A percentile compares a stretch with the other conserved stretches of the same genome.
Conservation (phyloP, 2,797 vertebrate species). For the Fundulus diaphanus region DNA sequence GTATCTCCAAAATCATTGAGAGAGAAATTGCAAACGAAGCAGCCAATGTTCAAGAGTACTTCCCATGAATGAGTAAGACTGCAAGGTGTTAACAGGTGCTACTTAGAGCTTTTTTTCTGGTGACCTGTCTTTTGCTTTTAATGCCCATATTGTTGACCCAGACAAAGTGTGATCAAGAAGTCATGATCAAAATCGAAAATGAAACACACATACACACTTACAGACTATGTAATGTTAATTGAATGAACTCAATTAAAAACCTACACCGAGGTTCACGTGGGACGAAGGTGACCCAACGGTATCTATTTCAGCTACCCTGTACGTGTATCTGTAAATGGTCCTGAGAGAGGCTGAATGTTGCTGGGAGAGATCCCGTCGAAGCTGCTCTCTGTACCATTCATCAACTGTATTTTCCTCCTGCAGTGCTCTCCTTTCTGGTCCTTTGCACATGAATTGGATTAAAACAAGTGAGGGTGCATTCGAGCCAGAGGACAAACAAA, state of each 20-base stretch:
- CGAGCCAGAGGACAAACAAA: not conserved
- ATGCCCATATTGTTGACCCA: not conserved
- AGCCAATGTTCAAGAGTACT: not conserved
- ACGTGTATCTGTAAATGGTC: slow-evolving; percentile 29
- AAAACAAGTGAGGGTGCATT: slow-evolving; percentile 12
- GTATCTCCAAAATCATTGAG: not conserved
- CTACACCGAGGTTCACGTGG: slow-evolving; percentile 25
- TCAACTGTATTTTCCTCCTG: slow-evolving; percentile 35
- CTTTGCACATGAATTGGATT: slow-evolving; percentile 37
- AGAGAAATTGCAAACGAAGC: not conserved
- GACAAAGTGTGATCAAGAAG: not conserved
- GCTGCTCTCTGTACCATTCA: slow-evolving; percentile 48
- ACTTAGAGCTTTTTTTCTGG: not conserved
- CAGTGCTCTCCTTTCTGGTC: slow-evolving; percentile 14
- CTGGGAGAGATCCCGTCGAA: slow-evolving; percentile 51
- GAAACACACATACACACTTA: not conserved
- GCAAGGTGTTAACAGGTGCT: not conserved
- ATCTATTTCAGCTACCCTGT: slow-evolving; percentile 33
- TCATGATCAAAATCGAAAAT: no score
- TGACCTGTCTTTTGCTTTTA: not conserved
- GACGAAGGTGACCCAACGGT: slow-evolving; percentile 30
- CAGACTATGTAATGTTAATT: slow-evolving; percentile 32
- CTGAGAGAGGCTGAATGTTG: slow-evolving; percentile 56
- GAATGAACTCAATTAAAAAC: slow-evolving; percentile 55
- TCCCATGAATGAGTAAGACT: no score